These are phyloP conservation scores for Sebastes oblongus DNA, from an alignment of 2,797 vertebrate genomes.

Conservation along the genomic window DNA sequence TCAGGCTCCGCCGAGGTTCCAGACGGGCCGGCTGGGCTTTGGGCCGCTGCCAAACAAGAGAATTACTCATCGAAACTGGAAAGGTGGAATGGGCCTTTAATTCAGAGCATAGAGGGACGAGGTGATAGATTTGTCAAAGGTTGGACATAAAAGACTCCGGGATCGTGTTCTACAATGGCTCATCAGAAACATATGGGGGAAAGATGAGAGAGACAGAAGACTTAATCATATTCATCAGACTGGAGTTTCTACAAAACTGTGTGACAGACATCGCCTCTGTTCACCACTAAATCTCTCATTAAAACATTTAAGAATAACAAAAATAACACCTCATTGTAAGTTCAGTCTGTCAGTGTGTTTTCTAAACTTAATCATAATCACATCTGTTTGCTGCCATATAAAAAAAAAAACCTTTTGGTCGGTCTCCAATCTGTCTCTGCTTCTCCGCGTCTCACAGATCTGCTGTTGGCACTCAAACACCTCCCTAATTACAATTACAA, in stretches of 20 bases:
- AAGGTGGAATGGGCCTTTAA: conserved; percentile 78
- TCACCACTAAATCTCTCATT: conserved; percentile 25
- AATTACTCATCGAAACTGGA: conserved; percentile 75
- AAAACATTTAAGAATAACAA: conserved; percentile 8
- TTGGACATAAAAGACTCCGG: conserved; percentile 65
- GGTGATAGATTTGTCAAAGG: conserved; percentile 79
- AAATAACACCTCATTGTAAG: conserved; percentile 32
- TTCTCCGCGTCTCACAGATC: conserved; percentile 39
- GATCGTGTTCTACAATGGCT: conserved; percentile 69
- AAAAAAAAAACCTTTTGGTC: background rate
- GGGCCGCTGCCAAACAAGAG: conserved; percentile 69
- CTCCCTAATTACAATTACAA: conserved; percentile 64
- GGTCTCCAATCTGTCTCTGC: conserved; percentile 28
- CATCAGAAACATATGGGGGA: conserved; percentile 71
- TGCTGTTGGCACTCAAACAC: conserved; percentile 48
- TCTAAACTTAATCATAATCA: conserved; percentile 40
- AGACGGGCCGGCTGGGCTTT: conserved; percentile 64
- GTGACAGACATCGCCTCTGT: conserved; percentile 19
- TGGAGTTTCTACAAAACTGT: conserved; percentile 23
- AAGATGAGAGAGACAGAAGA: conserved; percentile 39
- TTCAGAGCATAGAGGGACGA: conserved; percentile 66
- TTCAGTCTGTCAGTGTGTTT: conserved; percentile 35
- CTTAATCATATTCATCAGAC: conserved; percentile 47
- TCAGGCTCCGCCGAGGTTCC: conserved; percentile 53
- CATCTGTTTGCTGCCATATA: conserved; percentile 37